phyloP scores from a whole-genome alignment of 2,797 vertebrate genomes.

The Squalus acanthias region DNA sequence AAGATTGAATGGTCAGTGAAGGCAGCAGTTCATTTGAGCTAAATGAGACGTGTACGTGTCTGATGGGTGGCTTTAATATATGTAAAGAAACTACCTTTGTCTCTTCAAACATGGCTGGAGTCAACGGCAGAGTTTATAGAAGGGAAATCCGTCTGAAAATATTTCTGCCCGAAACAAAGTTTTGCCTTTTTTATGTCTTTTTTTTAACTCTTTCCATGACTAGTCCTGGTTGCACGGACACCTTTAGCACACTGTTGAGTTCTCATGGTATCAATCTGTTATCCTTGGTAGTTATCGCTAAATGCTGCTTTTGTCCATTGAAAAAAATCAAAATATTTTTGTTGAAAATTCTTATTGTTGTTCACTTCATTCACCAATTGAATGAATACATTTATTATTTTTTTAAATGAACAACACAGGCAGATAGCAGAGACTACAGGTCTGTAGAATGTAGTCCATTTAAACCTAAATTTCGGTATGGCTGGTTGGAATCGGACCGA shows the following conservation, averaged over 20 bases:
- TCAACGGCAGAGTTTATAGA: too few species aligned
- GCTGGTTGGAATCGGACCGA: neutral
- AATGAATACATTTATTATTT: neutral
- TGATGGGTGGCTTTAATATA: neutral
- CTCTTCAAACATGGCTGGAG: constrained; percentile 21
- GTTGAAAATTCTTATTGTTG: neutral
- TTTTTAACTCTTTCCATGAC: constrained; percentile 28
- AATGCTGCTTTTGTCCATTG: neutral
- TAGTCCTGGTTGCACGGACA: neutral
- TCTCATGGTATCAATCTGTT: neutral
- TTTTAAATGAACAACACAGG: neutral
- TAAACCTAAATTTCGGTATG: neutral
- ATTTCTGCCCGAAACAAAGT: neutral
- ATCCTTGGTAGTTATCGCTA: neutral
- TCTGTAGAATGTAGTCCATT: neutral
- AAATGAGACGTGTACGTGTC: neutral
- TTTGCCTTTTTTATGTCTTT: neutral
- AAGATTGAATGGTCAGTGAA: constrained; percentile 8
- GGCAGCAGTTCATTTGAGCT: neutral
- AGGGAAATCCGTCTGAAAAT: neutral
- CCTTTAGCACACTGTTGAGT: neutral
- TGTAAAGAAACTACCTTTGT: constrained; percentile 33
- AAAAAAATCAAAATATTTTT: neutral
- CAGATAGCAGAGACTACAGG: neutral
- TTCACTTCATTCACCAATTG: neutral